Base-by-base conservation (phyloP, 1,140 invertebrate genomes). In the Drosophila arizonae region DNA sequence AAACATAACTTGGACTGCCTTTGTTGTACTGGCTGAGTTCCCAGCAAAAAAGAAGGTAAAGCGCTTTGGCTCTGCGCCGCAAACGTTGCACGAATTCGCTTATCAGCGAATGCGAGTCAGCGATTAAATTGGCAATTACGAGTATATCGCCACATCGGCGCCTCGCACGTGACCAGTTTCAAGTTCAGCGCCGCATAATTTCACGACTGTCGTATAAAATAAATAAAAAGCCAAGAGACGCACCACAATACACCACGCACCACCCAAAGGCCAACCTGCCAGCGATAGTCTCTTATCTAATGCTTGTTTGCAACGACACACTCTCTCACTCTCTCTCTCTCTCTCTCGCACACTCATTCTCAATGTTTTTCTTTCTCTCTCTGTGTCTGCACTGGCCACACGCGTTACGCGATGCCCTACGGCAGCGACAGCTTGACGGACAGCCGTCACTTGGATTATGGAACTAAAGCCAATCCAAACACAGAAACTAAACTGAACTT, bases 61-160 rank as follows among this genome's bases (percentile, higher is more conserved):
- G 9, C 21, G 2, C 6, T 13, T 4, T 6, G 26, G 13, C 10
- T 39, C 36, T 39, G 36, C 10, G 36, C 11, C 36, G 36, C 36
- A 39, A 21, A 55, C 54, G 33, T 58, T 51, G 71, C 74, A 67
- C 58, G 62, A 79, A 79, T 69, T 81, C 48, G 65, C 65, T 81
- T 82, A 82, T 82, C 79, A 81, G 67, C 55, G 50, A 76, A 76
- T 66, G 62, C 54, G 63, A 70, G 73, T 58, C 77, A 85, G 77
- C 81, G 77, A 85, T 85, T 84, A 85, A 66, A 85, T 81, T 86
- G 74, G 70, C 81, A 85, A 86, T 86, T 85, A 72, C 70, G 50
- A 67, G 50, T 77, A 85, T 85, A 80, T 81, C 77, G 77, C 66
- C 81, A 77, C 81, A 80, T 68, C 75, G 81, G 77, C 67, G 68